phyloP scores from a whole-genome alignment of 2,888 invertebrate genomes.

The Drosophila subquinaria region DNA sequence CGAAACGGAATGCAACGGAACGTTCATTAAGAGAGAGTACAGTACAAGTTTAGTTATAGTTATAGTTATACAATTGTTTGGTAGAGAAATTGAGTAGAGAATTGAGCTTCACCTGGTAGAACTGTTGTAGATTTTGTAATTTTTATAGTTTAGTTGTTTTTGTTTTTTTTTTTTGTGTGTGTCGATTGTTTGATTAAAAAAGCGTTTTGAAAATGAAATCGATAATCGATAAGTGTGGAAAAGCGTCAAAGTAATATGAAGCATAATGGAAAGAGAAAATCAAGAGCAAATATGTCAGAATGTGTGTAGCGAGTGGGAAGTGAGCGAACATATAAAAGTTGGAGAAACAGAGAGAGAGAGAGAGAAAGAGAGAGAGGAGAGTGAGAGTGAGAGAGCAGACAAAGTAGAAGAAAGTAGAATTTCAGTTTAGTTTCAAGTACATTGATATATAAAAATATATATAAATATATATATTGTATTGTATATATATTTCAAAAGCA shows the following conservation, averaged over 20 bases:
- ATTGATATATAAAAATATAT: slow-evolving; percentile 35
- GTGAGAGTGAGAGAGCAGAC: slow-evolving; percentile 74
- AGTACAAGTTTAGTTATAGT: slow-evolving; percentile 3
- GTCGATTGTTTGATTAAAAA: slow-evolving; percentile 33
- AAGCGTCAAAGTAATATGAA: slow-evolving; percentile 28
- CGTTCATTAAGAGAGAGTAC: slow-evolving; percentile 48
- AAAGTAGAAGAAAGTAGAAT: slow-evolving; percentile 78
- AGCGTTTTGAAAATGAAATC: slow-evolving; percentile 29
- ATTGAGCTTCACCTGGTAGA: slow-evolving; percentile 83
- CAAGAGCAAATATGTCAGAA: background rate
- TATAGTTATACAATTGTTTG: slow-evolving; percentile 56
- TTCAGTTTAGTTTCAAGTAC: slow-evolving; percentile 57
- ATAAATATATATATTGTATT: background rate
- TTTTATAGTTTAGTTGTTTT: slow-evolving; percentile 47
- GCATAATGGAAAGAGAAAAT: slow-evolving; percentile 32
- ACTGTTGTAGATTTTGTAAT: slow-evolving; percentile 70
- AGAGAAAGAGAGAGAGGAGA: slow-evolving; percentile 46
- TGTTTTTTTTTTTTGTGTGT: slow-evolving; percentile 39
- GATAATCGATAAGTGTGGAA: slow-evolving; percentile 7
- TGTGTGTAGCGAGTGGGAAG: slow-evolving; percentile 20
- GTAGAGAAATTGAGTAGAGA: slow-evolving; percentile 56
- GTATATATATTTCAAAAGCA: slow-evolving; percentile 44
- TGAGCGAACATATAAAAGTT: slow-evolving; percentile 28
- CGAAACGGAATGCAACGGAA: slow-evolving; percentile 50
- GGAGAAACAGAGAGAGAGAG: slow-evolving; percentile 47